Evolutionary conservation across 2,797 vertebrate species (phyloP).

Genomic region (Notolabrus celidotus): DNA sequence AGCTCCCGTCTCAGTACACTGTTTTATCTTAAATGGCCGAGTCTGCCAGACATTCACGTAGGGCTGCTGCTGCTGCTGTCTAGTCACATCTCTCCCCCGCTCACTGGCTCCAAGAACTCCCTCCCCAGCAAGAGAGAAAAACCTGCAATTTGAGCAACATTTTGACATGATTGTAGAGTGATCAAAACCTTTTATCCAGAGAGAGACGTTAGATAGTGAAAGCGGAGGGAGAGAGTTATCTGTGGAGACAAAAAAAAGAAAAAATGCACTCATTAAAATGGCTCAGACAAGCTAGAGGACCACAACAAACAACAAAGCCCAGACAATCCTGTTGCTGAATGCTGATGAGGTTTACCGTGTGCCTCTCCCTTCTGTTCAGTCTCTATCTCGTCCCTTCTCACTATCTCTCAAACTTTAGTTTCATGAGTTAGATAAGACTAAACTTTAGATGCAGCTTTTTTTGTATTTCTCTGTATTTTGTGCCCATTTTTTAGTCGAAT

Average conservation of each 20-base stretch:
- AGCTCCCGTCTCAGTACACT: conserved; percentile 66
- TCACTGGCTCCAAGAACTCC: conserved; percentile 47
- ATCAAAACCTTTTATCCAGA: conserved; percentile 71
- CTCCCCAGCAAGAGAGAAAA: conserved; percentile 32
- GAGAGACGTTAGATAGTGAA: conserved; percentile 56
- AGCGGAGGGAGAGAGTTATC: conserved; percentile 49
- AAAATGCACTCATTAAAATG: conserved; percentile 76
- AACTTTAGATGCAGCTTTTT: conserved; percentile 23
- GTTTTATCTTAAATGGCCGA: conserved; percentile 73
- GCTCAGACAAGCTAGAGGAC: conserved; percentile 70
- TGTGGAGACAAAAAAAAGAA: conserved; percentile 36
- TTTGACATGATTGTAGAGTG: conserved; percentile 64
- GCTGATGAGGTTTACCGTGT: conserved; percentile 76
- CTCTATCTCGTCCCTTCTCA: conserved; percentile 27
- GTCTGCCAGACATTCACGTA: conserved; percentile 79
- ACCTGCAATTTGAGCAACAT: conserved; percentile 60
- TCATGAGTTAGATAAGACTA: conserved; percentile 37
- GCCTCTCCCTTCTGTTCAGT: conserved; percentile 43
- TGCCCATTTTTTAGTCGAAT: conserved; percentile 12
- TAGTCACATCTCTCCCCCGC: conserved; percentile 65
- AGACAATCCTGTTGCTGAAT: conserved; percentile 79
- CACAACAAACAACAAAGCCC: conserved; percentile 80
- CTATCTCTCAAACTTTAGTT: conserved; percentile 44
- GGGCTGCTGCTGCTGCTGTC: conserved; percentile 71
- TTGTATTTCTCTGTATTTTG: not conserved